Evolutionary conservation across 2,888 invertebrate species (phyloP), one percentile per base, ranked within the genome.

Genomic region (Drosophila antonietae): DNA sequence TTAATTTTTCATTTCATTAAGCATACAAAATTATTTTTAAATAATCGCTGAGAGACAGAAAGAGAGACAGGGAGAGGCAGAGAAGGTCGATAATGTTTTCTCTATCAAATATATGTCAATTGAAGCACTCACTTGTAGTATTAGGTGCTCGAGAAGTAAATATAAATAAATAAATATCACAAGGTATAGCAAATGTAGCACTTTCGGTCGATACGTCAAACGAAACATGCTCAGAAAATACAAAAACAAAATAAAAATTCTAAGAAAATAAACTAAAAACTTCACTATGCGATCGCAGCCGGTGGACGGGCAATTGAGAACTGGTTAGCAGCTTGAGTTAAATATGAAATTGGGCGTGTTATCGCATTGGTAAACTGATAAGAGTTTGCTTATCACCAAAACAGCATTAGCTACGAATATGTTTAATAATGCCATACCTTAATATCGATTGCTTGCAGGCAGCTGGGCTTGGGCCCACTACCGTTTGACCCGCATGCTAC

Each of bases 1-100:
- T 67, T 75, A 75, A 88, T 83, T 82, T 84, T 69, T 75, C 77
- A 81, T 78, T 72, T 64, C 73, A 88, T 88, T 88, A 60, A 73
- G 55, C 80, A 69, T 58, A 43, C 35, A 28, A 56, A 62, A 56
- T 15, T 33, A 12, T 47, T n/a, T 47, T 47, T 28, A 15, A 46
- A 23, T 46, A 43, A 12, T 43, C 43, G 43, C 18, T 20, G 43
- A 5, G 12, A 20, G 23, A 9, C 15, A 9, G 15, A 9, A n/a
- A n/a, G 15, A 47, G 23, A 47, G 2, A 14, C 20, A 23, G 2
- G 15, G 33, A 41, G 46, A 37, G 3, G 15, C 15, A 44, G 37
- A 23, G 31, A 15, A 1, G 15, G 23, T 3, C 10, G 15, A 20
- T 20, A 52, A 12, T 41, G 18, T 18, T 18, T 43, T 43, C n/a